Evolutionary conservation across 2,888 invertebrate genomes (phyloP).

Genomic region (Cheilosia vulpina): DNA sequence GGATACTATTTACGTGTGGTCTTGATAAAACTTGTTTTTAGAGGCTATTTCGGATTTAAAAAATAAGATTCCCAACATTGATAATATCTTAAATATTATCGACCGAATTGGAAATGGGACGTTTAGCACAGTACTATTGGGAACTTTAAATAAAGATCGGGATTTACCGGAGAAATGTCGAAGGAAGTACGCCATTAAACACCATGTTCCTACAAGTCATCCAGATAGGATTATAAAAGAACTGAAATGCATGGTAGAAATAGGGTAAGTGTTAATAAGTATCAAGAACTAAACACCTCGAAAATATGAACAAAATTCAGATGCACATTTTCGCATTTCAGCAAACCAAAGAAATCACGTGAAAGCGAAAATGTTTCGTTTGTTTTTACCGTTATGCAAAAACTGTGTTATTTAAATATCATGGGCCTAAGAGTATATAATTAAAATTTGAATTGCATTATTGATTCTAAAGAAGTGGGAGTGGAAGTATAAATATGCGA

Average conservation of each 20-base stretch:
- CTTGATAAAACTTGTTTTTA: slow-evolving; percentile 42
- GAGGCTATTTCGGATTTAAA: slow-evolving; percentile 82
- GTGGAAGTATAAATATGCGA: too few species aligned
- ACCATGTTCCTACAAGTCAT: slow-evolving; percentile 93
- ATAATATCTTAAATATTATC: slow-evolving; percentile 87
- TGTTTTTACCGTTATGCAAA: too few species aligned
- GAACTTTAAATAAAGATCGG: slow-evolving; percentile 85
- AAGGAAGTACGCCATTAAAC: slow-evolving; percentile 92
- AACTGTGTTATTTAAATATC: too few species aligned
- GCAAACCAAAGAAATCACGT: too few species aligned
- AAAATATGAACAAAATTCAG: too few species aligned
- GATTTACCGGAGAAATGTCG: slow-evolving; percentile 83
- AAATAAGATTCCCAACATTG: slow-evolving; percentile 86
- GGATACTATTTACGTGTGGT: neutral
- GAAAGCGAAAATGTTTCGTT: too few species aligned
- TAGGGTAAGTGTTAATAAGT: slow-evolving; percentile 85
- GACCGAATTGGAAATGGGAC: slow-evolving; percentile 92
- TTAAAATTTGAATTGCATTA: too few species aligned
- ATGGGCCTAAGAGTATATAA: too few species aligned
- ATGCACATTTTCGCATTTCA: too few species aligned
- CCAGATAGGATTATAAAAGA: slow-evolving; percentile 92
- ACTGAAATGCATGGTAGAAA: slow-evolving; percentile 90
- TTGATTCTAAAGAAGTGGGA: too few species aligned
- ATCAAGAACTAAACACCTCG: too few species aligned
- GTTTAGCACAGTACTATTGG: slow-evolving; percentile 94